Evolutionary conservation across 1,140 invertebrate species (phyloP).

Genomic region (Diabrotica undecimpunctata): DNA sequence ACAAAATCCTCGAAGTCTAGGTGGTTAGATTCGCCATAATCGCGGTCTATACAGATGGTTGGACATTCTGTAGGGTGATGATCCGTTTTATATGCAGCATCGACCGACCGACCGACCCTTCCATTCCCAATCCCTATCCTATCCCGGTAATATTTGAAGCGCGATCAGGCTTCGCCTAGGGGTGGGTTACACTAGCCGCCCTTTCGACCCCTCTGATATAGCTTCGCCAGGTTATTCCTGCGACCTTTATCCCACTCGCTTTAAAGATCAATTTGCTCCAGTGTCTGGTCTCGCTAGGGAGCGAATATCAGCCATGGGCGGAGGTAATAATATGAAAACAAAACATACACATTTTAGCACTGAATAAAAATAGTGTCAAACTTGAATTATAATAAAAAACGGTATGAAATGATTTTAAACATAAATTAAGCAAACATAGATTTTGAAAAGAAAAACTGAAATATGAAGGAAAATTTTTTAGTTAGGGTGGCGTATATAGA

Average conservation of each 20-base stretch:
- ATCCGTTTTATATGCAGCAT: conserved; percentile 39
- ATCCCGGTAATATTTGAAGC: conserved; percentile 30
- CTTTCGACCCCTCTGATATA: not conserved
- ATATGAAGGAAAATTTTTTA: too few species aligned
- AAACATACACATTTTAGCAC: too few species aligned
- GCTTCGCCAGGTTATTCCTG: not conserved
- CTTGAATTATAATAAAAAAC: too few species aligned
- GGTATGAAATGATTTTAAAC: too few species aligned
- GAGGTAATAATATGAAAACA: too few species aligned
- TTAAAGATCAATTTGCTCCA: conserved; percentile 2
- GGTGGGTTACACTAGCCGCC: conserved; percentile 7
- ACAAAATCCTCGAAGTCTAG: conserved; percentile 13
- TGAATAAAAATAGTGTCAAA: too few species aligned
- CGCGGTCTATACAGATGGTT: conserved; percentile 22
- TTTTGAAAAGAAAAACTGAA: too few species aligned
- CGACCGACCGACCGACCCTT: conserved; percentile 19
- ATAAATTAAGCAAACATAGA: too few species aligned
- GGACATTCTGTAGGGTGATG: conserved; percentile 28
- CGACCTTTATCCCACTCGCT: not conserved
- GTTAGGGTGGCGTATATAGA: too few species aligned
- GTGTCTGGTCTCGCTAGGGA: not conserved
- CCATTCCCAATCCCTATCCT: conserved; percentile 20
- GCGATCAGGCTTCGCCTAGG: conserved; percentile 17
- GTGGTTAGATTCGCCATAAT: conserved; percentile 13
- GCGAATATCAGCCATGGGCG: not conserved